Percentiles rank a stretch among this genome's conserved stretches.
Conservation (phyloP, 2,888 invertebrate genomes). For the Agonopterix subpropinquella region DNA sequence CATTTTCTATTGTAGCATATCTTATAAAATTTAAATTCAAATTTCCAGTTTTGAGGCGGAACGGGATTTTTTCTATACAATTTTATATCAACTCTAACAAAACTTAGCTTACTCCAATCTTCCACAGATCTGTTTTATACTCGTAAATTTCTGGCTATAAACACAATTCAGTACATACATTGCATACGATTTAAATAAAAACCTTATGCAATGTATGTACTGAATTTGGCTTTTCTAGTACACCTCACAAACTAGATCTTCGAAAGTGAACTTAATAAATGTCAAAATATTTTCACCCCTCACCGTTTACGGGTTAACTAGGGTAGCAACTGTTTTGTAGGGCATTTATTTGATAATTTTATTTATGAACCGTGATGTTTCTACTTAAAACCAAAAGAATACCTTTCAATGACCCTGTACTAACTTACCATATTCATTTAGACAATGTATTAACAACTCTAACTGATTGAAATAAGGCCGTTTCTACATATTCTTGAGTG, state of each 20-base stretch:
- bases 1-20: no score
- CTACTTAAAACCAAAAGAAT: constrained; percentile 38
- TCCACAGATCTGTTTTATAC: not conserved
- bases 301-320: constrained; percentile 54
- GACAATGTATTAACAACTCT: not conserved
- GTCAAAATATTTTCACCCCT: constrained; percentile 68
- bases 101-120: not conserved
- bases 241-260: not conserved
- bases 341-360: constrained; percentile 55
- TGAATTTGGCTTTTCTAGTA: constrained; percentile 19
- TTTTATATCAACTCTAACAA: not conserved
- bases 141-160: not conserved
- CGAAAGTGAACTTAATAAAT: constrained; percentile 33
- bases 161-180: no score
- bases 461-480: no score
- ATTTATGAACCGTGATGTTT: constrained; percentile 66
- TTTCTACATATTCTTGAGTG: not conserved
- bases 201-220: not conserved
- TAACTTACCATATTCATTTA: constrained; percentile 3
- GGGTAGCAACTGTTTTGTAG: constrained; percentile 51
- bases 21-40: no score
- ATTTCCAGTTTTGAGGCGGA: no score
- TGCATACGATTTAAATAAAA: no score
- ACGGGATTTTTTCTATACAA: no score
- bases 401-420: constrained; percentile 19